phyloP scores from a whole-genome alignment of 1,140 invertebrate species.

The Dendrolimus punctatus region DNA sequence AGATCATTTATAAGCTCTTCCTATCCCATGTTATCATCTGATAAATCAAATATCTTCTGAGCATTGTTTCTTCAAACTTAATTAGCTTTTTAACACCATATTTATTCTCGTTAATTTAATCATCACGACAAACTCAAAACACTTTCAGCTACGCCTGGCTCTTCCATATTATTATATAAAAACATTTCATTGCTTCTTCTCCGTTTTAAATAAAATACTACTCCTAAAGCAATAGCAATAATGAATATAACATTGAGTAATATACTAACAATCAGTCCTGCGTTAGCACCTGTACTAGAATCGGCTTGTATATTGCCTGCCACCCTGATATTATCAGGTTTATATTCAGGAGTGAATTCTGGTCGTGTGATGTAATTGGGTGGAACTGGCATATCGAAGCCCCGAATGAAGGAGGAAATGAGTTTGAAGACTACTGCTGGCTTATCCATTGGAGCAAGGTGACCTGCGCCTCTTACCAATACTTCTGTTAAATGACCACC shows the following conservation, averaged over 20 bases:
- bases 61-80: too few species aligned
- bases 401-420: constrained; percentile 79
- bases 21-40: too few species aligned
- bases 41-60: too few species aligned
- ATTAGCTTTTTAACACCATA: neutral
- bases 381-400: constrained; percentile 13
- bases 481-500: constrained; percentile 83
- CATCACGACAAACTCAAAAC: constrained; percentile 2
- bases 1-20: too few species aligned
- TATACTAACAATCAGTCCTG: constrained; percentile 30
- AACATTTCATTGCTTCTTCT: constrained; percentile 22
- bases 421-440: constrained; percentile 81
- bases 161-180: constrained; percentile 22
- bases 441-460: constrained; percentile 87
- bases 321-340: constrained; percentile 4
- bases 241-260: constrained; percentile 33
- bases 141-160: constrained; percentile 14
- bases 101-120: neutral
- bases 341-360: constrained; percentile 19
- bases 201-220: constrained; percentile 22
- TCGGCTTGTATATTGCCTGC: constrained; percentile 4
- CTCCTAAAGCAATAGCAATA: constrained; percentile 17
- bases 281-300: constrained; percentile 6
- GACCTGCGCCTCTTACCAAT: constrained; percentile 83
- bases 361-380: constrained; percentile 10